Conservation (phyloP, 2,888 invertebrate genomes). For the Cantharis flavilabris region DNA sequence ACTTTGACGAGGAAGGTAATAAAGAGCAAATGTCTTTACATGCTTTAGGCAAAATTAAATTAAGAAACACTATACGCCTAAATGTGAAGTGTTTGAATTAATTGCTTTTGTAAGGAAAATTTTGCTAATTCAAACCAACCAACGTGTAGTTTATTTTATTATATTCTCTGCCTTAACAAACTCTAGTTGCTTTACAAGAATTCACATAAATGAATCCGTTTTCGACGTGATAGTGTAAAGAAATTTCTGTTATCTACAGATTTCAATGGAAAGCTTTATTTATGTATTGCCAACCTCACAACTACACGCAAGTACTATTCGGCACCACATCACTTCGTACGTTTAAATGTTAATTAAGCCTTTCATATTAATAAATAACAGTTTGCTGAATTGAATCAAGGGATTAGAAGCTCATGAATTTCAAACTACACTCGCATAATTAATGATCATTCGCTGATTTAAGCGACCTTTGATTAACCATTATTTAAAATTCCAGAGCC, state of each 20-base stretch:
- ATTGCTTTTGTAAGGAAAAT: background rate
- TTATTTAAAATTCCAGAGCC: too few relatives aligned
- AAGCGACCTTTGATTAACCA: too few relatives aligned
- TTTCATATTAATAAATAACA: background rate
- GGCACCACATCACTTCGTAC: background rate
- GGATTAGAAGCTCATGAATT: background rate
- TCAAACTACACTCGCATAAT: background rate
- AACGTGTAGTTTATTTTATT: background rate
- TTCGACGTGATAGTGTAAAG: background rate
- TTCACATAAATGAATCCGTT: background rate
- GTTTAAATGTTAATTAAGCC: background rate
- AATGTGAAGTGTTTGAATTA: background rate
- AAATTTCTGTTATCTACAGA: background rate
- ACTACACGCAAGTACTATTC: background rate
- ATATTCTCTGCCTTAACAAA: background rate
- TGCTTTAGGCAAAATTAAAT: background rate
- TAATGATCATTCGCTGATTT: background rate
- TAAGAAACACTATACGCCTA: background rate
- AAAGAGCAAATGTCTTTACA: background rate
- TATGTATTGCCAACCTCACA: background rate
- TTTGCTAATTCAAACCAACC: background rate
- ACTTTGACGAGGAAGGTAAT: background rate
- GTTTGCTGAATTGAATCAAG: too few relatives aligned
- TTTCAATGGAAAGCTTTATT: background rate
- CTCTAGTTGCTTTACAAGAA: background rate